A percentile compares a stretch with the other conserved stretches of the same genome.
Evolutionary conservation across 2,888 invertebrate species (phyloP).

Genomic region (Oegoconia quadripuncta): DNA sequence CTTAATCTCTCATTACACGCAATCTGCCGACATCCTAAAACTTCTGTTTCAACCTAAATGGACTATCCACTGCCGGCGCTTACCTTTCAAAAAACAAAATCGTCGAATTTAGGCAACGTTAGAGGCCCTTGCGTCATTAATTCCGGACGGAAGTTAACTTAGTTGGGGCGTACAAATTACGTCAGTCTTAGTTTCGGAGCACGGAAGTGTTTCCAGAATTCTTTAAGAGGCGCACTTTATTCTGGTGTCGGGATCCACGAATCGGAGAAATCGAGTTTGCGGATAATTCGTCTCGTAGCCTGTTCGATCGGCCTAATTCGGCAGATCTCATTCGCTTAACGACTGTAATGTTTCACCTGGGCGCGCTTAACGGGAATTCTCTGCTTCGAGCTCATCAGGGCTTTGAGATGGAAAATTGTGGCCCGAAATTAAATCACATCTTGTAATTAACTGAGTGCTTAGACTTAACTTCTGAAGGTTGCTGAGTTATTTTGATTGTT

Average conservation of each 20-base stretch:
- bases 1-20: no score
- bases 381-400: conserved; percentile 27
- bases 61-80: neutral
- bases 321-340: conserved; percentile 55
- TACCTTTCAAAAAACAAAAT: conserved; percentile 9
- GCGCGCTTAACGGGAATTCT: conserved; percentile 46
- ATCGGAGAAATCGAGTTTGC: conserved; percentile 45
- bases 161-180: conserved; percentile 54
- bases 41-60: neutral
- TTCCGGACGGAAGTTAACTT: conserved; percentile 48
- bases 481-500: no score
- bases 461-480: neutral
- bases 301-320: conserved; percentile 61
- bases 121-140: conserved; percentile 52
- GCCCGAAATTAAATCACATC: no score
- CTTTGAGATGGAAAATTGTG: neutral
- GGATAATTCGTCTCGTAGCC: conserved; percentile 56
- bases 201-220: conserved; percentile 49
- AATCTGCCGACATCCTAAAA: neutral
- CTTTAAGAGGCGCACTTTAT: conserved; percentile 45
- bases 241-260: conserved; percentile 38
- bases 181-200: conserved; percentile 56
- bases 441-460: no score
- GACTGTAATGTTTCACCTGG: conserved; percentile 61
- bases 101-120: conserved; percentile 40